phyloP scores from a whole-genome alignment of 2,888 invertebrate genomes.

The Lumbricus terrestris region DNA sequence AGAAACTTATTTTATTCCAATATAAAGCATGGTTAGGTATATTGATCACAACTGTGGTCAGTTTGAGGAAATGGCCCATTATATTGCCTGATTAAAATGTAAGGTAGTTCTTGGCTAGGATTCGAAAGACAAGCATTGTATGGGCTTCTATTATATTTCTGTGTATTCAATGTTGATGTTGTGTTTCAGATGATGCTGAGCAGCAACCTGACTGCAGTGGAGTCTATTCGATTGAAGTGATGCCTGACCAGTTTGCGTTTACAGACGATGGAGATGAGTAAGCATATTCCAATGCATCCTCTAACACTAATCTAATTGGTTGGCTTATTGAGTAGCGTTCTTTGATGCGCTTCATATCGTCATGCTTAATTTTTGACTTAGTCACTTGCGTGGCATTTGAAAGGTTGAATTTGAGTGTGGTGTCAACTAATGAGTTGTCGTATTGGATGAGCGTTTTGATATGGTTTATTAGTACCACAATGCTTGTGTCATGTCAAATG shows the following conservation, averaged over 20 bases:
- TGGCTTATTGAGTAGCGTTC: too few species aligned
- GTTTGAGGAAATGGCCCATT: background rate
- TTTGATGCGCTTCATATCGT: too few species aligned
- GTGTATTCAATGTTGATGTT: background rate
- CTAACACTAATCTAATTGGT: too few species aligned
- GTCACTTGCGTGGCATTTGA: background rate
- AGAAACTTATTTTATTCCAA: background rate
- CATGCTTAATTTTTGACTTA: background rate
- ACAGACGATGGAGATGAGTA: background rate
- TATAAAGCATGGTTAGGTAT: background rate
- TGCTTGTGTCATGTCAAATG: background rate
- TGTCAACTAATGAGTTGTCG: background rate
- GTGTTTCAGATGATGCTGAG: background rate
- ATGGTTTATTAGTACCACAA: background rate
- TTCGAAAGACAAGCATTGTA: background rate
- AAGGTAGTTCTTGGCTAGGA: background rate
- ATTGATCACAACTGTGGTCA: background rate
- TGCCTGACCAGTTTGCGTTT: background rate
- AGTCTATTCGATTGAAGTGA: background rate
- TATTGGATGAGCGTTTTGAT: background rate
- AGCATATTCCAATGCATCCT: background rate
- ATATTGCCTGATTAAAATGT: background rate
- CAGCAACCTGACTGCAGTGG: slow-evolving; percentile 14
- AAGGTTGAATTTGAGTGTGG: background rate
- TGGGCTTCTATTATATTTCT: background rate